These are phyloP conservation scores for Montipora capitata DNA, from an alignment of 92 coral and sea anemone genomes.

Conservation along the genomic window DNA sequence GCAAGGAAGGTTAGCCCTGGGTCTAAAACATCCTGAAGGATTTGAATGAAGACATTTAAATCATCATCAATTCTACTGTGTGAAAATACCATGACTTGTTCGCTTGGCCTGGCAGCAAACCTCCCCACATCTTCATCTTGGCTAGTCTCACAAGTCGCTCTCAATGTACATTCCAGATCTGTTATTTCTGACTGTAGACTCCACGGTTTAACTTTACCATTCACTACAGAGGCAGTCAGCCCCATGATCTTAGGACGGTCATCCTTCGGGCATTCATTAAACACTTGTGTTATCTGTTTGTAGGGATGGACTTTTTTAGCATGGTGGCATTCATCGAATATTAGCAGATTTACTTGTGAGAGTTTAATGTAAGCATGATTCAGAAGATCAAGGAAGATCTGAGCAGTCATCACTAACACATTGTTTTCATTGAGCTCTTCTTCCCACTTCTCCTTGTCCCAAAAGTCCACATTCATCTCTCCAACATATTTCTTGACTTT, in stretches of 20 bases:
- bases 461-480: conserved; percentile 95
- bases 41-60: conserved; percentile 44
- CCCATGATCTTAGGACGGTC: conserved; percentile 86
- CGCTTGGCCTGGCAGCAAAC: conserved; percentile 92
- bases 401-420: conserved; percentile 95
- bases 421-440: conserved; percentile 79
- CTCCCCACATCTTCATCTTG: conserved; percentile 78
- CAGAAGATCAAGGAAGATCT: conserved; percentile 89
- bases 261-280: conserved; percentile 51
- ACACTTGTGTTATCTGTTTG: conserved; percentile 86
- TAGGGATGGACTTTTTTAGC: conserved; percentile 93
- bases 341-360: conserved; percentile 88
- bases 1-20: conserved; percentile 77
- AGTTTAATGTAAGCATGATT: conserved; percentile 71
- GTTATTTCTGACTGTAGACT: conserved; percentile 80
- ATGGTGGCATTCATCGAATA: conserved; percentile 98
- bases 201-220: conserved; percentile 84
- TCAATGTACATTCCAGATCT: conserved; percentile 81
- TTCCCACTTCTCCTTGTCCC: conserved; percentile 83
- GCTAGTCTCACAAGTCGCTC: conserved; percentile 87
- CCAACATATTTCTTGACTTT: conserved; percentile 83
- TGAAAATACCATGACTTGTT: conserved; percentile 49
- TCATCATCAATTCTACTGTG: conserved; percentile 23
- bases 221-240: conserved; percentile 93
- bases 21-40: conserved; percentile 48